Evolutionary conservation across 2,888 invertebrate species (phyloP), one percentile per base, ranked within the genome.

Genomic region (Incurvaria masculella): DNA sequence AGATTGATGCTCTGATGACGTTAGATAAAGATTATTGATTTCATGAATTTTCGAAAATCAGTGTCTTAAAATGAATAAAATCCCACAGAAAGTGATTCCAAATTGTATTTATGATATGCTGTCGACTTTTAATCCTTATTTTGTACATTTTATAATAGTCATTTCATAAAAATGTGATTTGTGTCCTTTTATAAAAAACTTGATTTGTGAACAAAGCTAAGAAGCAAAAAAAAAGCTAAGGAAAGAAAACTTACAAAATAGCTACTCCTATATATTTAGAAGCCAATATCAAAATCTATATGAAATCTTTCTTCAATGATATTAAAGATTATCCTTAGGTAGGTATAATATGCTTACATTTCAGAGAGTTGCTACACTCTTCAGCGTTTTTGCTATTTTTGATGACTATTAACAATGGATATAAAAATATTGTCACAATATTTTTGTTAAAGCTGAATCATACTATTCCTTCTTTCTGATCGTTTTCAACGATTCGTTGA

Each of bases 51-150:
- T 16, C 10, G 16, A 19, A 46, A n/a, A 21, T 2, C n/a, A 21
- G 16, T 17, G n/a, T n/a, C 33, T 16, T 26, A n/a, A 26, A 14
- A 38, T 51, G 56, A 53, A 49, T 48, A 51, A 56, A 57, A n/a
- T n/a, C n/a, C n/a, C 59, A 61, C 63, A 63, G 60, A 56, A 56
- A 60, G 57, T 57, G 60, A 57, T 60, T 47, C 52, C 58, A 63
- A 65, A 66, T 64, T 64, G 62, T 64, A 63, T 65, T 64, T 61
- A 64, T 75, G 76, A 76, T 76, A 76, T 76, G 76, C 73, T 72
- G 72, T 67, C 65, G 61, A 66, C 63, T 61, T 56, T 57, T 10
- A 20, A 44, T 44, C 50, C 56, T 60, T 61, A 65, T 57, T 59
- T 62, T 65, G 63, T 67, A 67, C 61, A 65, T 53, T 66, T 66